Evolutionary conservation across 2,888 invertebrate genomes (phyloP).

Genomic region (Synanthedon andrenaeformis): DNA sequence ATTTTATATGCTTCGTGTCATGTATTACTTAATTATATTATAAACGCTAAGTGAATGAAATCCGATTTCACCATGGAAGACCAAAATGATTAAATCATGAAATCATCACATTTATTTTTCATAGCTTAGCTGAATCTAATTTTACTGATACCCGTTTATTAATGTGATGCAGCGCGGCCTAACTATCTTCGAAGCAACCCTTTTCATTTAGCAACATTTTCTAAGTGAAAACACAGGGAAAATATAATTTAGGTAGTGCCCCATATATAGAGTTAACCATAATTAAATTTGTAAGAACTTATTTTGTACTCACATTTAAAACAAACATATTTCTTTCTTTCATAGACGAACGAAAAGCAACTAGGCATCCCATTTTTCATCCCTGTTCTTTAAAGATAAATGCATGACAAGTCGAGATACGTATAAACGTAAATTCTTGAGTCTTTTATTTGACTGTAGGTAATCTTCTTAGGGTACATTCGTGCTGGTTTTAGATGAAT

Average conservation of each 20-base stretch:
- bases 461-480: not conserved
- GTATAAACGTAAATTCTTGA: conserved; percentile 10
- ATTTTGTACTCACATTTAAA: no score
- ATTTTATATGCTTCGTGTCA: no score
- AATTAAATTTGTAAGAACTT: conserved; percentile 5
- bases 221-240: conserved; percentile 17
- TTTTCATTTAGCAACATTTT: conserved; percentile 3
- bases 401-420: conserved; percentile 21
- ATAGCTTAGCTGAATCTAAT: conserved; percentile 48
- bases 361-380: conserved; percentile 28
- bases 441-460: not conserved
- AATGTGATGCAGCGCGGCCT: conserved; percentile 12
- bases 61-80: no score
- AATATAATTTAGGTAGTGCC: conserved; percentile 22
- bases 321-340: no score
- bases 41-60: no score
- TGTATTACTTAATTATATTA: no score
- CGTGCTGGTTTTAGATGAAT: not conserved
- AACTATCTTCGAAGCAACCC: conserved; percentile 26
- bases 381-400: conserved; percentile 23
- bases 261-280: conserved; percentile 35
- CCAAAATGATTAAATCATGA: no score
- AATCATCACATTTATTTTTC: conserved; percentile 28
- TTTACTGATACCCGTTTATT: conserved; percentile 34
- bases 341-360: conserved; percentile 35